Percentiles rank a stretch among this genome's conserved stretches.
Evolutionary conservation across 2,888 invertebrate species (phyloP).

Genomic region (Hydrotaea diabolus): DNA sequence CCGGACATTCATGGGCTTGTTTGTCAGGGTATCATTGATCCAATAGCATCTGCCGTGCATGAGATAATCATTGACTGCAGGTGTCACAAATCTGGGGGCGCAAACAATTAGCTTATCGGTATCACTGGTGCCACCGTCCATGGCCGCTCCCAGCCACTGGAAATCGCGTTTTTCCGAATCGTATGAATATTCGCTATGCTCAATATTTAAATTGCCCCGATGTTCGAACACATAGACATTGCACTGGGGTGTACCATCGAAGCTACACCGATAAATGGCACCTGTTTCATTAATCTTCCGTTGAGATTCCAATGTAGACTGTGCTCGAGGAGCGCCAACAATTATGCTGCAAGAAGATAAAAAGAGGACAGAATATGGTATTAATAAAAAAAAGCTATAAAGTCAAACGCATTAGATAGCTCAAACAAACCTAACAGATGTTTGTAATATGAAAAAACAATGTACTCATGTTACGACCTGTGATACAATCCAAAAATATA

Average conservation of each 20-base stretch:
- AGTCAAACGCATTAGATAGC: no score
- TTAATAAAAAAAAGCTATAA: no score
- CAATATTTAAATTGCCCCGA: constrained; percentile 75
- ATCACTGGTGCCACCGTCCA: constrained; percentile 80
- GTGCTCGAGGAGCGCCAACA: constrained; percentile 83
- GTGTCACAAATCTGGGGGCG: constrained; percentile 78
- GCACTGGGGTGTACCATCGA: constrained; percentile 74
- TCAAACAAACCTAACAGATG: not conserved
- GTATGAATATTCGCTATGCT: constrained; percentile 74
- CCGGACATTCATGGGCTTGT: constrained; percentile 74
- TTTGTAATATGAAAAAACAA: not conserved
- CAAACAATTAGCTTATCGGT: constrained; percentile 81
- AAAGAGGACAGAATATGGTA: no score
- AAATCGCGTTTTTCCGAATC: constrained; percentile 80
- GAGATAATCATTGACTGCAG: constrained; percentile 75
- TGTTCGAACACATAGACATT: constrained; percentile 79
- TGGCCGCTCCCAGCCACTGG: constrained; percentile 82
- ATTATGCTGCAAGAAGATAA: constrained; percentile 79
- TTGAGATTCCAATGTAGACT: constrained; percentile 80
- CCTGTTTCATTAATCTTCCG: constrained; percentile 81
- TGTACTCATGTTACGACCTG: no score
- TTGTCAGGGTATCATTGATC: constrained; percentile 76
- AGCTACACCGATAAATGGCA: constrained; percentile 82
- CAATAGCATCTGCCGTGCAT: constrained; percentile 81
- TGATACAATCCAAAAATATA: no score